Conservation (phyloP, 2,888 invertebrate genomes). For the Phaonia tiefii region DNA sequence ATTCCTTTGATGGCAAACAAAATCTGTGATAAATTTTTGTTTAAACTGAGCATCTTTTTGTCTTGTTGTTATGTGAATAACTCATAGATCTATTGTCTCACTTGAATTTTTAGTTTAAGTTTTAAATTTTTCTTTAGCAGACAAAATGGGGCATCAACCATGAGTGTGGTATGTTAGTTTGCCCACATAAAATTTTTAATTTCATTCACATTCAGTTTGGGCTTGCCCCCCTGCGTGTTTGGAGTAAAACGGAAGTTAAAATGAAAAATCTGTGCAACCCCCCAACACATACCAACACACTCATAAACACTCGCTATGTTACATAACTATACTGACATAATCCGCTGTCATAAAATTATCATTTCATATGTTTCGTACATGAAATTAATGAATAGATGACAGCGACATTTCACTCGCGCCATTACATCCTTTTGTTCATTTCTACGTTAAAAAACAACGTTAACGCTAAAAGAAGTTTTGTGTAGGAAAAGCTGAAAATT, state of each 20-base stretch:
- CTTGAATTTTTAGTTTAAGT: neutral
- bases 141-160: neutral
- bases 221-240: slow-evolving; percentile 29
- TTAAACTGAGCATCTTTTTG: neutral
- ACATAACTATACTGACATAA: neutral
- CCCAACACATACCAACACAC: neutral
- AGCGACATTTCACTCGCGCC: neutral
- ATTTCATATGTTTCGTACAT: neutral
- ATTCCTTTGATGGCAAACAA: neutral
- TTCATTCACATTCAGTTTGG: slow-evolving; percentile 1
- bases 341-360: slow-evolving; percentile 5
- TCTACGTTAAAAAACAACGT: neutral
- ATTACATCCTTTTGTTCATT: neutral
- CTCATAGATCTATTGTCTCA: neutral
- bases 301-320: neutral
- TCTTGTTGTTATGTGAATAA: neutral
- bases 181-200: neutral
- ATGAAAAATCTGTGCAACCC: slow-evolving; percentile 24
- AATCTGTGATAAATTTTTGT: slow-evolving; percentile 6
- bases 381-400: neutral
- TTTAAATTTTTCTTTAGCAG: neutral
- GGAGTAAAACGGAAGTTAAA: slow-evolving; percentile 53
- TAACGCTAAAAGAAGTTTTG: neutral
- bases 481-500: neutral
- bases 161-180: neutral